Evolutionary conservation across 2,888 invertebrate genomes (phyloP).

Genomic region (Trachelus tabidus): DNA sequence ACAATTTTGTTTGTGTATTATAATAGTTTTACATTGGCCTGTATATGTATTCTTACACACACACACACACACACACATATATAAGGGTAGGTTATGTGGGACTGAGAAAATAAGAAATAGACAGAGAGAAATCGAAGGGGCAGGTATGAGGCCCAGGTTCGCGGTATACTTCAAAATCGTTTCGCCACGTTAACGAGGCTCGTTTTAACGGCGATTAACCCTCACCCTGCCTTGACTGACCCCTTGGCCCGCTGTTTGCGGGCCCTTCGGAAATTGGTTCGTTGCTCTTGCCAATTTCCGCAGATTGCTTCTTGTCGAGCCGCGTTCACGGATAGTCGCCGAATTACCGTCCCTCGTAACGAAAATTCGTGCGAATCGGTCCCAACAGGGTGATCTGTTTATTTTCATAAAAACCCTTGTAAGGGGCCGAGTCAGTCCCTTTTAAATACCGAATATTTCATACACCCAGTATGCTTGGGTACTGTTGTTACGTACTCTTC

Average conservation of each 20-base stretch:
- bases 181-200: slow-evolving; percentile 62
- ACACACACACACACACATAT: no score
- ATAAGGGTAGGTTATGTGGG: no score
- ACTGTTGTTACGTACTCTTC: no score
- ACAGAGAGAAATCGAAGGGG: slow-evolving; percentile 8
- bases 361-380: slow-evolving; percentile 64
- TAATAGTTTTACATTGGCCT: no score
- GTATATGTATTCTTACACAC: no score
- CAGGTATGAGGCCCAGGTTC: not conserved
- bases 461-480: no score
- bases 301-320: slow-evolving; percentile 48
- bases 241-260: slow-evolving; percentile 56
- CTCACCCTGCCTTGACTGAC: slow-evolving; percentile 52
- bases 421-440: no score
- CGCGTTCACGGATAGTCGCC: not conserved
- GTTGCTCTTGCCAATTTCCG: slow-evolving; percentile 60
- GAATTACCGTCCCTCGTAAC: not conserved
- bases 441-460: no score
- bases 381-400: slow-evolving; percentile 56
- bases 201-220: slow-evolving; percentile 64
- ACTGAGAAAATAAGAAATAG: no score
- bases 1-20: no score
- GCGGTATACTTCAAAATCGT: slow-evolving; percentile 27
- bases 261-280: slow-evolving; percentile 60
- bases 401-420: slow-evolving; percentile 51